These are phyloP conservation scores for Tretioscincus oriximinensis DNA, from an alignment of 2,113 vertebrate genomes.

Conservation along the genomic window DNA sequence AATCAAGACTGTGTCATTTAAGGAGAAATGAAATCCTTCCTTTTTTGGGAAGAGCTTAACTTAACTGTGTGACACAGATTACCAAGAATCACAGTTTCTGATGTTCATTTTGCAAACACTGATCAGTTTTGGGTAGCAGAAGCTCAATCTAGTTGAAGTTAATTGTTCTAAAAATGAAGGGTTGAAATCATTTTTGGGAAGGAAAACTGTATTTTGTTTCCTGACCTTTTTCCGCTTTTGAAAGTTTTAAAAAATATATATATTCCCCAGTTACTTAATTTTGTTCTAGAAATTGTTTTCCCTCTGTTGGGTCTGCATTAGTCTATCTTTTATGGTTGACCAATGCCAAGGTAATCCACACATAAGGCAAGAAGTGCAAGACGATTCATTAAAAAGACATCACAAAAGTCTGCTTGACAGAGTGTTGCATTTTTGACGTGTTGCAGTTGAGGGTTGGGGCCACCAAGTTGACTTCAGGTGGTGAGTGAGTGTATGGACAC, in stretches of 20 bases:
- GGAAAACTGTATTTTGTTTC: neutral
- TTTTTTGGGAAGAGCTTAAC: too few species aligned
- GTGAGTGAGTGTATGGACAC: too few species aligned
- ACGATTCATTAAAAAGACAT: neutral
- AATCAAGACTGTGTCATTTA: neutral
- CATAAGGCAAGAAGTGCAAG: neutral
- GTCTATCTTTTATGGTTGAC: neutral
- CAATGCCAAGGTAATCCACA: neutral
- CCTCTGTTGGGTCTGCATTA: neutral
- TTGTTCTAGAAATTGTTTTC: neutral
- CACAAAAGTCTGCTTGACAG: neutral
- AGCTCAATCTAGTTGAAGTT: neutral
- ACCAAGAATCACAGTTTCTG: neutral
- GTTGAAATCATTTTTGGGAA: neutral
- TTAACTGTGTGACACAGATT: too few species aligned
- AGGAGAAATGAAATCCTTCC: neutral
- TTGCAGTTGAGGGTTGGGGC: neutral
- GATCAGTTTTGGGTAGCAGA: neutral
- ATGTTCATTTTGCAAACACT: neutral
- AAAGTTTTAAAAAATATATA: neutral
- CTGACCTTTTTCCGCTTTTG: neutral
- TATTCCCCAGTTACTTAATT: neutral
- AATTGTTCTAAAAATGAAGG: neutral
- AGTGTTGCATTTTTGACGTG: neutral
- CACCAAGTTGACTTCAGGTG: too few species aligned